A percentile compares a stretch with the other conserved stretches of the same genome.
Evolutionary conservation across 2,888 invertebrate genomes (phyloP).

Genomic region (Habroteleia sp.): DNA sequence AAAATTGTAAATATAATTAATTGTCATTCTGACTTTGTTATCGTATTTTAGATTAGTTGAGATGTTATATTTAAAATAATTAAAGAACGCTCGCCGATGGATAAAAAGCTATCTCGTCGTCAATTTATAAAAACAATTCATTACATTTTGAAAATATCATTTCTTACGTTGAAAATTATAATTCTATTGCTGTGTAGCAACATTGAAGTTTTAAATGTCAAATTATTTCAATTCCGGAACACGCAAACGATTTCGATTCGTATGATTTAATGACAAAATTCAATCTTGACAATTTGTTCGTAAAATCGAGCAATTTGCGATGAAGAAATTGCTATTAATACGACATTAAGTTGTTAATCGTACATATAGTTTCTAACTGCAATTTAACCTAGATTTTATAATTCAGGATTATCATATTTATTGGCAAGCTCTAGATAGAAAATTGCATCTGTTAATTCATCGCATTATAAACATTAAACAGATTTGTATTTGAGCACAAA

Average conservation of each 20-base stretch:
- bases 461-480: constrained; percentile 47
- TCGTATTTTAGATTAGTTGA: no score
- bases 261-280: constrained; percentile 10
- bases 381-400: constrained; percentile 45
- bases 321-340: constrained; percentile 44
- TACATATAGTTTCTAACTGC: constrained; percentile 22
- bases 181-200: no score
- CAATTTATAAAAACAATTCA: no score
- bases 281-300: constrained; percentile 16
- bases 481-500: constrained; percentile 32
- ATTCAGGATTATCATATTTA: constrained; percentile 37
- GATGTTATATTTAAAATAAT: no score
- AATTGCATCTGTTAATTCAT: constrained; percentile 34
- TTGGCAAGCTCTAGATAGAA: constrained; percentile 40
- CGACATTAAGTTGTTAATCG: constrained; percentile 38
- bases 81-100: constrained; percentile 14
- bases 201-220: no score
- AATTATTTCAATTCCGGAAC: not conserved
- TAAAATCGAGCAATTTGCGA: constrained; percentile 32
- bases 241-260: constrained; percentile 8
- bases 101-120: constrained; percentile 3
- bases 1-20: constrained; percentile 18
- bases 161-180: no score
- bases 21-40: no score
- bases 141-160: no score